A percentile compares a stretch with the other conserved stretches of the same genome.
Evolutionary conservation across 35 echinoderm and acorn worm genomes (phyloP).

Genomic region (Apostichopus parvimensis): DNA sequence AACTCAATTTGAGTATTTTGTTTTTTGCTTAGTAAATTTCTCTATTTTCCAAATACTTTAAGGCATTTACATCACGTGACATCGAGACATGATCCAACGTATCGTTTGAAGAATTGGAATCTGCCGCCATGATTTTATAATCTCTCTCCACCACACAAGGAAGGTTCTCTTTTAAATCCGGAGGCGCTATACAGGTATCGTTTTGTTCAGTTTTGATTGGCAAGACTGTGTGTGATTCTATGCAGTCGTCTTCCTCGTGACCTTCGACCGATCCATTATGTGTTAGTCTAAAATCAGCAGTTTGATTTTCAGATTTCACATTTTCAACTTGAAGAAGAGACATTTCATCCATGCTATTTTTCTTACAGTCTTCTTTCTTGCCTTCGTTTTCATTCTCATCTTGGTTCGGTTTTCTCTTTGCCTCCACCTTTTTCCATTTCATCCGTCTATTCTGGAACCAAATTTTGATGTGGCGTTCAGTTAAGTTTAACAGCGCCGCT

Average conservation of each 20-base stretch:
- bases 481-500: constrained; percentile 94
- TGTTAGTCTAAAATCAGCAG: constrained; percentile 35
- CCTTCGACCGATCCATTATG: neutral
- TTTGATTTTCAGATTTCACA: constrained; percentile 13
- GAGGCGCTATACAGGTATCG: neutral
- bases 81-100: neutral
- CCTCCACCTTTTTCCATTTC: constrained; percentile 99
- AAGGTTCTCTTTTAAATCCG: constrained; percentile 9
- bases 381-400: constrained; percentile 35
- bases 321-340: neutral
- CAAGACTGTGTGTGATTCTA: constrained; percentile 28
- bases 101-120: neutral
- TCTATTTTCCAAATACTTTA: neutral
- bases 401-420: constrained; percentile 73
- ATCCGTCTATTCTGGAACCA: constrained; percentile 99
- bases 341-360: constrained; percentile 27
- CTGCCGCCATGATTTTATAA: neutral
- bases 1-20: too few relatives aligned
- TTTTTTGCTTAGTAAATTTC: neutral
- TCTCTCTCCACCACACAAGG: constrained; percentile 12
- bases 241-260: neutral
- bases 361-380: constrained; percentile 5
- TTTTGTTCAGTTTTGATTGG: constrained; percentile 28
- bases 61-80: neutral
- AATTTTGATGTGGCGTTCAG: constrained; percentile 98